Conservation (phyloP, 2,797 vertebrate genomes). For the Oreochromis grahami region DNA sequence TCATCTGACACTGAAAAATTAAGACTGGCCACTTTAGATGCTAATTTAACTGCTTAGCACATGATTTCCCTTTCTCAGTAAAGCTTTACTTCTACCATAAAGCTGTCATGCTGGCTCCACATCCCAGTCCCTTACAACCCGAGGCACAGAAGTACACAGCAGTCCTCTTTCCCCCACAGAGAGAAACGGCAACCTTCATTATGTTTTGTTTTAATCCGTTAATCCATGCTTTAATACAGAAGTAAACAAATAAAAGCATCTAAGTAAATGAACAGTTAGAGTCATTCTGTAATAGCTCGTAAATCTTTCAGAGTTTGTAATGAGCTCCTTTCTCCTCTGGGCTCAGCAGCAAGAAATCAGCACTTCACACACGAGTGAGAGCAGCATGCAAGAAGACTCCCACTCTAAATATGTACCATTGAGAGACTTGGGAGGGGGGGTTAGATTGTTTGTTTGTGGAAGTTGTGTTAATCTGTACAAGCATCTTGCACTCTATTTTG, state of each 20-base stretch:
- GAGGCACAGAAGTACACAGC: conserved; percentile 13
- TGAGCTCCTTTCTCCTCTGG: conserved; percentile 63
- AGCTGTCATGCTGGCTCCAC: conserved; percentile 29
- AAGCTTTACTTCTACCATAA: conserved; percentile 51
- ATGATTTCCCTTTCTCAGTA: conserved; percentile 44
- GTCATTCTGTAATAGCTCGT: conserved; percentile 66
- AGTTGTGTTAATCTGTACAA: conserved; percentile 48
- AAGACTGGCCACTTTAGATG: conserved; percentile 57
- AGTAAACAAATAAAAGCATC: conserved; percentile 71
- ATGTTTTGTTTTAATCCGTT: conserved; percentile 70
- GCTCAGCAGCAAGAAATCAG: conserved; percentile 49
- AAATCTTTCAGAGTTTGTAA: conserved; percentile 72
- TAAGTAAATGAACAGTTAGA: conserved; percentile 66
- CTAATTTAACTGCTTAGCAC: conserved; percentile 62
- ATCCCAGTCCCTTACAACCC: conserved; percentile 8
- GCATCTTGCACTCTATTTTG: background rate
- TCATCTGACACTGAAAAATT: conserved; percentile 49
- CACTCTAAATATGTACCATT: conserved; percentile 36
- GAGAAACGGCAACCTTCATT: conserved; percentile 58
- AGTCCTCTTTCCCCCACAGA: conserved; percentile 16
- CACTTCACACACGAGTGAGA: conserved; percentile 53
- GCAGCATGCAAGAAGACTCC: conserved; percentile 22
- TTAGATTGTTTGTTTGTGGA: conserved; percentile 50
- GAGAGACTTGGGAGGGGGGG: conserved; percentile 3
- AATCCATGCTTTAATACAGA: conserved; percentile 63